Conservation (phyloP, 53 echinoderm and acorn worm genomes). For the Luidia sarsii region DNA sequence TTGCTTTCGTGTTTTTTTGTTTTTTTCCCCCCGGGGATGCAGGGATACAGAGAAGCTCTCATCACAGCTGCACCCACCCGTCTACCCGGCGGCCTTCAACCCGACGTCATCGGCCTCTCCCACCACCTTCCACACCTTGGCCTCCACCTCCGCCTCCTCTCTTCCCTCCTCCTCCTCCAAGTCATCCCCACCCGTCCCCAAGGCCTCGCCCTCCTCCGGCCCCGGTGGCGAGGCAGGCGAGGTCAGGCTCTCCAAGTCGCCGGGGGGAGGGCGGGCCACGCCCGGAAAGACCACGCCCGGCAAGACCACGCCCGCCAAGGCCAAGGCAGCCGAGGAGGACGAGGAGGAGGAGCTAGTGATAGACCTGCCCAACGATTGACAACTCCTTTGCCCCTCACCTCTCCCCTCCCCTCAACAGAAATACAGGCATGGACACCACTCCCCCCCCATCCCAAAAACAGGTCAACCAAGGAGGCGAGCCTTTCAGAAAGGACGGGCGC, state of each 20-base stretch:
- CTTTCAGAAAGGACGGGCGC: too few relatives aligned
- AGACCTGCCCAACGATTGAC: constrained; percentile 48
- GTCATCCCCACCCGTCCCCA: background rate
- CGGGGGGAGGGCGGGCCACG: background rate
- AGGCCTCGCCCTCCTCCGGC: background rate
- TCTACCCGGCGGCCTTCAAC: background rate
- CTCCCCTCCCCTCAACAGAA: too few relatives aligned
- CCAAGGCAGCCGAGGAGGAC: constrained; percentile 12
- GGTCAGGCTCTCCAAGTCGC: background rate
- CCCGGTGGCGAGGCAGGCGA: background rate
- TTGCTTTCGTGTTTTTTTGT: too few relatives aligned
- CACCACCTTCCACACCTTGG: background rate
- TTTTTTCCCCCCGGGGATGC: too few relatives aligned
- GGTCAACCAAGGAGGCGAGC: too few relatives aligned
- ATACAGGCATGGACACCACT: too few relatives aligned
- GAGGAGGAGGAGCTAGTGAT: constrained; percentile 55
- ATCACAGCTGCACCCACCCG: background rate
- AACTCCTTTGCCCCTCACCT: too few relatives aligned
- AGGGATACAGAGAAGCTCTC: constrained; percentile 5
- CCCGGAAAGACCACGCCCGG: background rate
- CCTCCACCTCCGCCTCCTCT: too few relatives aligned
- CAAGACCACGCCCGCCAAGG: background rate
- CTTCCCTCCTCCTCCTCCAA: background rate
- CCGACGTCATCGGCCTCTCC: background rate
- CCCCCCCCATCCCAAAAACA: too few relatives aligned